Evolutionary conservation across 2,888 invertebrate species (phyloP).

Genomic region (Sepiola atlantica): DNA sequence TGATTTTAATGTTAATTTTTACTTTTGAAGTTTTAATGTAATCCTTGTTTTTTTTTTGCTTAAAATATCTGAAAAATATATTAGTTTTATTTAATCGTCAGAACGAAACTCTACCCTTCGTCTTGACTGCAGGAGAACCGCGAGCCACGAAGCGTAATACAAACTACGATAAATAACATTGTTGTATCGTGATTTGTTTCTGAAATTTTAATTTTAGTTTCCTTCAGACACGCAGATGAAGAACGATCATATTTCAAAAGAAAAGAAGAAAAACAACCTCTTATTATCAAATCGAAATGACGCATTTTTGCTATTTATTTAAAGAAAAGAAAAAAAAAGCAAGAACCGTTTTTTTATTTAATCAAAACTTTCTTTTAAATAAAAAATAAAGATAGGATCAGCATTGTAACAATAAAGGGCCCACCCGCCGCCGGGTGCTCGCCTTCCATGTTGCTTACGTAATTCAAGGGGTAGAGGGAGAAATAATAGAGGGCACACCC

Average conservation of each 20-base stretch:
- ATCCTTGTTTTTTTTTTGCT: too few relatives aligned
- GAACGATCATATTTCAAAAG: neutral
- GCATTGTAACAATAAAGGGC: neutral
- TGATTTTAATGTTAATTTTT: too few relatives aligned
- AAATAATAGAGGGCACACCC: neutral
- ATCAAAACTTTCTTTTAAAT: neutral
- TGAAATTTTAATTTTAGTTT: neutral
- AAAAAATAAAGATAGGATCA: neutral
- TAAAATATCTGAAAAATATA: too few relatives aligned
- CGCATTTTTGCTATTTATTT: neutral
- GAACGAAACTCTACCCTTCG: neutral
- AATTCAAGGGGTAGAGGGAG: neutral
- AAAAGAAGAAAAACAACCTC: neutral
- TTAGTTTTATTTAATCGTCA: too few relatives aligned
- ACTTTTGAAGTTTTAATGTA: too few relatives aligned
- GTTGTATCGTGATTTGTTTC: neutral
- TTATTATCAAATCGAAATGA: neutral
- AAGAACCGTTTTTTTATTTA: neutral
- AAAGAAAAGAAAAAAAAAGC: neutral
- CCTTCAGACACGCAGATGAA: neutral
- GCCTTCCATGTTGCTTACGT: neutral
- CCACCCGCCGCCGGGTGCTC: neutral
- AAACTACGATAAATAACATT: neutral
- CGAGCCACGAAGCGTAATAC: neutral
- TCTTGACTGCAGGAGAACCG: neutral